Base-by-base conservation (phyloP, 2,113 vertebrate genomes). In the Chaetops frenatus region DNA sequence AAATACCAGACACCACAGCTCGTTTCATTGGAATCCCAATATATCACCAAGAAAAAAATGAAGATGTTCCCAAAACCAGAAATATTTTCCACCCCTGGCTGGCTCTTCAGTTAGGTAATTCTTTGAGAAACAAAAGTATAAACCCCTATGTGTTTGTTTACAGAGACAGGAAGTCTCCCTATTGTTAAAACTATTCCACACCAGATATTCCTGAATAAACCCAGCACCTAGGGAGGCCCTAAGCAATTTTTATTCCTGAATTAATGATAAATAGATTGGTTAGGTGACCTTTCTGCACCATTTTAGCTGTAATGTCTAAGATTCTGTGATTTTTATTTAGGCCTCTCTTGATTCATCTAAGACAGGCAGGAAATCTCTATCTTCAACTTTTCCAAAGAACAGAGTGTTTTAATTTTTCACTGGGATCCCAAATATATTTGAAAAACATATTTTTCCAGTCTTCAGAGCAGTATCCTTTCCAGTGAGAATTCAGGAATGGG, bases 381-480 rank as follows among this genome's bases (percentile, higher is more conserved):
- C 29, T 66, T 91, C 44, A 70, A 2, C 15, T 56, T 81, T 69
- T 23, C 40, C 23, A 81, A 91, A 80, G 14, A 61, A 38, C 10
- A 4, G 56, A 76, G 9, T 40, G 20, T 44, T 74, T 23, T 66
- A 51, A 62, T 88, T 93, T 96, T 92, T 90, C 64, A 71, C 15
- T 71, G 40, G 1, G 64, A 67, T 81, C 18, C 40, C n/a, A 40
- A 83, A 31, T 66, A 74, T 27, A 31, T 38, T 88, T 71, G 35
- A 78, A 83, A 95, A 90, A 50, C 35, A 2, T n/a, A 19, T 45
- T 65, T 47, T 80, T 86, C 18, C 5, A 4, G 61, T 84, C 86
- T 94, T 95, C 88, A 88, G 42, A 77, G 82, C 85, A 94, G 67
- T 86, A 91, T 62, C 74, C 31, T 62, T 91, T 92, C 54, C 60